Evolutionary conservation across 2,888 invertebrate genomes (phyloP).

Genomic region (Andrena hattorfiana): DNA sequence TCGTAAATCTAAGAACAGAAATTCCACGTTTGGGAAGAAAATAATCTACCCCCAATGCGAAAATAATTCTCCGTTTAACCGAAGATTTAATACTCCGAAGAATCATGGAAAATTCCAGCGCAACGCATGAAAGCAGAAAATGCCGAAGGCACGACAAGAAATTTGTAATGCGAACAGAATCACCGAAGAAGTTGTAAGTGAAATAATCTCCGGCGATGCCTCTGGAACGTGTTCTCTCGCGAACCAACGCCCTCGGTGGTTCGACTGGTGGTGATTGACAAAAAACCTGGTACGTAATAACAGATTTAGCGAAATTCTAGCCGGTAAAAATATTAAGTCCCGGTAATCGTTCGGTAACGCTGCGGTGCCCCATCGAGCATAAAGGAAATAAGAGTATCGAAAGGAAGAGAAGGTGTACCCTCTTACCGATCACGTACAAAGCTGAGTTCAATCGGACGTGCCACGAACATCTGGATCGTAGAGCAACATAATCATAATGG

Average conservation of each 20-base stretch:
- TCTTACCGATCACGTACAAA: conserved; percentile 71
- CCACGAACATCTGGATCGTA: conserved; percentile 73
- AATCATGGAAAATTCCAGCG: no score
- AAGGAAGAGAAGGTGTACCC: conserved; percentile 53
- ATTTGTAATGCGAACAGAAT: not conserved
- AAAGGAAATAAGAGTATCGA: conserved; percentile 56
- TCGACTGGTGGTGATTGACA: not conserved
- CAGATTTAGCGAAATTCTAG: conserved; percentile 27
- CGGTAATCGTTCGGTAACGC: conserved; percentile 54
- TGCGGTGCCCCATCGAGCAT: conserved; percentile 51
- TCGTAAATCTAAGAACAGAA: no score
- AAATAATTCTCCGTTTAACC: no score
- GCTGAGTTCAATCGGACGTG: conserved; percentile 69
- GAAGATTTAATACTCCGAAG: no score
- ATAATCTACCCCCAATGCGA: no score
- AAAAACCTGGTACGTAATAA: conserved; percentile 20
- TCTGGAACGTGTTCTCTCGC: not conserved
- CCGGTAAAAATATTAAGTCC: conserved; percentile 39
- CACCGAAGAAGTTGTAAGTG: not conserved
- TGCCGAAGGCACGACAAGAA: not conserved
- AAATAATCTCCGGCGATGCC: not conserved
- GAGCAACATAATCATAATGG: conserved; percentile 73
- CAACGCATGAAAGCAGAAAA: conserved; percentile 10
- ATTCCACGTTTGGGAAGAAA: no score
- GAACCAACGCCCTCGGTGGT: conserved; percentile 14